Evolutionary conservation across 2,797 vertebrate species (phyloP).

Genomic region (Molothrus ater): DNA sequence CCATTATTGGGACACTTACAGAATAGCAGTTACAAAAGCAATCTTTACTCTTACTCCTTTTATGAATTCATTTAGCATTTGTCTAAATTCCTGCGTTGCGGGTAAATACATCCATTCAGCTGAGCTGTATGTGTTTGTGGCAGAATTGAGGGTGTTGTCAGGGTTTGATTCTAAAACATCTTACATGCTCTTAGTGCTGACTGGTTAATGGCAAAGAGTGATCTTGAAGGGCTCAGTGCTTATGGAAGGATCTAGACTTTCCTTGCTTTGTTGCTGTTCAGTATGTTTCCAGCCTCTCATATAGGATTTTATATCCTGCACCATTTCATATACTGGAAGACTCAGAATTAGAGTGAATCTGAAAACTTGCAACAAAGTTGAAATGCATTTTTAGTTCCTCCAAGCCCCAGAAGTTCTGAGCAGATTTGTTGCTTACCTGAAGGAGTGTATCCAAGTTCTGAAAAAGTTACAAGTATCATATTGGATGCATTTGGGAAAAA

Average conservation of each 20-base stretch:
- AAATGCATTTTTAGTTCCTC: not conserved
- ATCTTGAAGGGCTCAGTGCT: not conserved
- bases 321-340: not conserved
- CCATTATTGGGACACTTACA: not conserved
- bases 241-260: not conserved
- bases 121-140: not conserved
- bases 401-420: not conserved
- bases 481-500: not conserved
- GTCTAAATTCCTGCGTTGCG: not conserved
- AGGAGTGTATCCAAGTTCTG: not conserved
- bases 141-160: not conserved
- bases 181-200: not conserved
- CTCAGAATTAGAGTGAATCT: not conserved
- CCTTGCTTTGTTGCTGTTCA: not conserved
- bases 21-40: not conserved
- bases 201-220: not conserved
- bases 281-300: not conserved
- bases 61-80: not conserved
- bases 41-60: not conserved
- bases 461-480: not conserved
- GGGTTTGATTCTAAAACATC: not conserved
- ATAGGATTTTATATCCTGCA: not conserved
- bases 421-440: not conserved
- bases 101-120: not conserved
- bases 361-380: not conserved